Evolutionary conservation across 2,888 invertebrate genomes (phyloP).

Genomic region (Kuschelorhynchus macadamiae): DNA sequence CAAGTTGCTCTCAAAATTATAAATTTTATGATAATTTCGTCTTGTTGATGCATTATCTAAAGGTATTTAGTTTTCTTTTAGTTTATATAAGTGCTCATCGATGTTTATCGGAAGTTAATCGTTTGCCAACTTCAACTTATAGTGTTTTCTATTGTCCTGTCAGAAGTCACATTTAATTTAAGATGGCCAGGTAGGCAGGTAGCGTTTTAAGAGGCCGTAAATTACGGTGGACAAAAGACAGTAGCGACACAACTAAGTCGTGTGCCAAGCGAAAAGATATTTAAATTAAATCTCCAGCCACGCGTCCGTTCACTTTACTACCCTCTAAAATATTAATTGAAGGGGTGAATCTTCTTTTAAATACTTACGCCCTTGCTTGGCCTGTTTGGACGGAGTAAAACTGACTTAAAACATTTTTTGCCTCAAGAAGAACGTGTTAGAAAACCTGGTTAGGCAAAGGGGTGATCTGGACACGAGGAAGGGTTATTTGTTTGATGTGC

Average conservation of each 20-base stretch:
- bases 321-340: slow-evolving; percentile 50
- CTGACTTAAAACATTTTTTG: slow-evolving; percentile 13
- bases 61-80: too few relatives aligned
- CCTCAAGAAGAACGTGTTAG: slow-evolving; percentile 17
- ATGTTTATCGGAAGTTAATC: background rate
- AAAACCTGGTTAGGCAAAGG: slow-evolving; percentile 11
- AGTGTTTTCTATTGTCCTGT: slow-evolving; percentile 2
- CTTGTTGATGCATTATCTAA: too few relatives aligned
- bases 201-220: slow-evolving; percentile 30
- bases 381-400: too few relatives aligned
- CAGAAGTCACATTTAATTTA: slow-evolving; percentile 14
- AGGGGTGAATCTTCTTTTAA: slow-evolving; percentile 62
- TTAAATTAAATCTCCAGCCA: slow-evolving; percentile 41
- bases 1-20: too few relatives aligned
- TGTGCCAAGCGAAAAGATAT: slow-evolving; percentile 44
- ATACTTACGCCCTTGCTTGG: slow-evolving; percentile 53
- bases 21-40: too few relatives aligned
- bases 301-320: slow-evolving; percentile 35
- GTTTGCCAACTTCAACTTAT: too few relatives aligned
- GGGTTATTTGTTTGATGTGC: background rate
- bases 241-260: slow-evolving; percentile 32
- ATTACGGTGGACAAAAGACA: slow-evolving; percentile 40
- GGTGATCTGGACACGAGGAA: background rate
- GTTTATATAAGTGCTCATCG: background rate
- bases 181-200: slow-evolving; percentile 8